Conservation (phyloP, 2,888 invertebrate genomes). For the Watsonalla binaria region DNA sequence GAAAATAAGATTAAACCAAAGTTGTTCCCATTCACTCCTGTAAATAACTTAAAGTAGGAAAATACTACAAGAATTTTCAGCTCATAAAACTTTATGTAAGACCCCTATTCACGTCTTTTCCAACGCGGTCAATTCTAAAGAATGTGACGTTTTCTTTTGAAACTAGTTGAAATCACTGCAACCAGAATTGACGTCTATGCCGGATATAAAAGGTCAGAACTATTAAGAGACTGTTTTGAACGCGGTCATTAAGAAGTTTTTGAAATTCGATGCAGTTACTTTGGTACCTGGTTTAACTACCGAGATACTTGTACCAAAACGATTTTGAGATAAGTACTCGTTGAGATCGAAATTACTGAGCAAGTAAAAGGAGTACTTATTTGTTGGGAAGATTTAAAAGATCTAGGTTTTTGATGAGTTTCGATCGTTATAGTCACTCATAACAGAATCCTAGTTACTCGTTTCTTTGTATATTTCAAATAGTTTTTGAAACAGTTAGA, state of each 20-base stretch:
- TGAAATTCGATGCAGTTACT: not conserved
- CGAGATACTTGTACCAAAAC: no score
- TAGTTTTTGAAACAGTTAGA: no score
- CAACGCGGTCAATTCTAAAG: slow-evolving; percentile 27
- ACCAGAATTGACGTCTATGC: slow-evolving; percentile 29
- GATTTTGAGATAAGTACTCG: no score
- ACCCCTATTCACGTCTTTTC: slow-evolving; percentile 18
- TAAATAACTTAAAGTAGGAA: slow-evolving; percentile 8
- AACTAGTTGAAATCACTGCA: slow-evolving; percentile 25
- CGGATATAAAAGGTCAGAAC: slow-evolving; percentile 41
- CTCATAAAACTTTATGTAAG: slow-evolving; percentile 16
- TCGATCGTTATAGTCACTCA: no score
- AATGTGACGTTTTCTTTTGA: slow-evolving; percentile 35
- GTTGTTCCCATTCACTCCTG: not conserved
- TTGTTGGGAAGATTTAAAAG: no score
- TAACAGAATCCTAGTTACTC: no score
- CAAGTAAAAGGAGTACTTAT: no score
- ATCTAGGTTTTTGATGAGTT: no score
- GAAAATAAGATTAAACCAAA: not conserved
- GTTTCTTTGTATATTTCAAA: no score
- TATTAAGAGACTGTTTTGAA: slow-evolving; percentile 15
- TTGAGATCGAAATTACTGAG: no score
- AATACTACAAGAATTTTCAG: slow-evolving; percentile 13
- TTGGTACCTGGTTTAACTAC: no score
- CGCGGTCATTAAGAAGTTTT: slow-evolving; percentile 5